Evolutionary conservation across 2,888 invertebrate genomes (phyloP), one percentile per base, ranked within the genome.

Genomic region (Koerneria pararmatus): DNA sequence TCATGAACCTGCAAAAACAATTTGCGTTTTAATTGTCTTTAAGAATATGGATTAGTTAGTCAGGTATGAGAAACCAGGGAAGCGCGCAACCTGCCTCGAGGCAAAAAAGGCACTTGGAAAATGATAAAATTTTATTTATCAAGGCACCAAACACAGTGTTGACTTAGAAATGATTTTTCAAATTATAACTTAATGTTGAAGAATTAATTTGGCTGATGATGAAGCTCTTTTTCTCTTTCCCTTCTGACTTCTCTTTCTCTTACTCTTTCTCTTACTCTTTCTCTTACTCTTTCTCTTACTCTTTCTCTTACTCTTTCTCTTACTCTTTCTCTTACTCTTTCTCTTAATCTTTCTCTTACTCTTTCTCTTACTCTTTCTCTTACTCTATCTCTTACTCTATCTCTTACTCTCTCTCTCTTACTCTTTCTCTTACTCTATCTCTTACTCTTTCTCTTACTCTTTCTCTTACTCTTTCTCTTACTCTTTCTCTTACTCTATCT

Each of bases 381-480:
- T 53, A 11, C 6, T 59, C 32, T 37, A 48, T 49, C 24, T 53
- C 11, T 59, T 35, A n/a, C 29, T 59, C 46, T 31, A 15, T n/a
- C 46, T n/a, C 32, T 32, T 22, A 19, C 53, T 8, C 8, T 53
- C 22, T 22, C 22, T 15, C 11, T 22, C 11, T 8, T 60, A 27
- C 34, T 48, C 60, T 31, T n/a, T 60, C 60, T 27, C 46, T 60
- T 60, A 46, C 32, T 22, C 31, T 49, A 31, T 29, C 32, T 41
- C n/a, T 11, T n/a, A 41, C 46, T 11, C 11, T n/a, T 41, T 41
- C 46, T 41, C 46, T 41, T n/a, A 41, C 46, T 15, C 11, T n/a
- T n/a, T n/a, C n/a, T n/a, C n/a, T n/a, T n/a, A n/a, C n/a, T n/a
- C n/a, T n/a, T n/a, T n/a, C n/a, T n/a, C n/a, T n/a, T n/a, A n/a